These are phyloP conservation scores for Cromileptes altivelis DNA, from an alignment of 2,113 vertebrate genomes.

Conservation along the genomic window DNA sequence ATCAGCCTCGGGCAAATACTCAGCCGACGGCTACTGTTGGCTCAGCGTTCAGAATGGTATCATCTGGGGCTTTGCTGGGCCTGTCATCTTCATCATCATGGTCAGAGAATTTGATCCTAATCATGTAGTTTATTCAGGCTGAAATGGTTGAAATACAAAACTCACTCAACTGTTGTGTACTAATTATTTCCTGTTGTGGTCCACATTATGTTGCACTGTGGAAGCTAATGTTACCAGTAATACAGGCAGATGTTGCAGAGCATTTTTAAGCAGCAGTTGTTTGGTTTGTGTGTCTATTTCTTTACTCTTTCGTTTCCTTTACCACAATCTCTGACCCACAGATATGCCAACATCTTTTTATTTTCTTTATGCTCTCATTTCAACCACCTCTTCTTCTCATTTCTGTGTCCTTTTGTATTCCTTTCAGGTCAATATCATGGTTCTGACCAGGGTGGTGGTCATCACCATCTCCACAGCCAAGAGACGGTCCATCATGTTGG, in stretches of 20 bases:
- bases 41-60: constrained; percentile 87
- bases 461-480: constrained; percentile 86
- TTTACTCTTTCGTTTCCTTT: background rate
- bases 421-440: constrained; percentile 85
- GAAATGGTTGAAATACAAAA: background rate
- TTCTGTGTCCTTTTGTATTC: background rate
- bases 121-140: background rate
- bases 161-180: background rate
- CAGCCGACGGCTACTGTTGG: constrained; percentile 86
- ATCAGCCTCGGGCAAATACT: constrained; percentile 84
- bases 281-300: background rate
- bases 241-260: background rate
- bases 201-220: background rate
- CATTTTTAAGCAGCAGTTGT: too few relatives aligned
- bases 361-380: background rate
- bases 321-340: background rate
- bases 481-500: constrained; percentile 85
- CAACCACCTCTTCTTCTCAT: background rate
- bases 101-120: constrained; percentile 62
- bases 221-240: constrained; percentile 6
- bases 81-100: constrained; percentile 88
- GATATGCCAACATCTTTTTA: background rate
- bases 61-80: constrained; percentile 88
- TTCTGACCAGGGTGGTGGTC: constrained; percentile 83
- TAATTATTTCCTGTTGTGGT: background rate